phyloP scores from a whole-genome alignment of 1,140 invertebrate species.

The Oryctes rhinoceros region DNA sequence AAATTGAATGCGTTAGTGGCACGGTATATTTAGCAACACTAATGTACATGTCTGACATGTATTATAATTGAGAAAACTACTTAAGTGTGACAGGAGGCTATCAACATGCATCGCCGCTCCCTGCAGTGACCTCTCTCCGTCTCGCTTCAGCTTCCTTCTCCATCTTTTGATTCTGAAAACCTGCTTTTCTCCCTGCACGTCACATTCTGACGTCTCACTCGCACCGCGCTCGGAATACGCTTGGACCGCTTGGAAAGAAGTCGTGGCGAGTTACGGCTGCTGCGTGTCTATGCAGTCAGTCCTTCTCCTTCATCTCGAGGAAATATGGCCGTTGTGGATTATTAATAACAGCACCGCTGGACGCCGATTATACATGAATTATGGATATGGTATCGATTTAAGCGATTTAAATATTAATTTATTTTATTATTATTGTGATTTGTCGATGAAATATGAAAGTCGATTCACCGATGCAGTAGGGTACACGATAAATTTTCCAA shows the following conservation, averaged over 20 bases:
- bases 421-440: slow-evolving; percentile 40
- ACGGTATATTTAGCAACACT: slow-evolving; percentile 58
- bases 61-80: slow-evolving; percentile 60
- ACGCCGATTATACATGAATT: slow-evolving; percentile 48
- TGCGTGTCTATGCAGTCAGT: slow-evolving; percentile 24
- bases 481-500: slow-evolving; percentile 6
- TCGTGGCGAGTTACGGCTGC: slow-evolving; percentile 17
- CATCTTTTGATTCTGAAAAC: not conserved
- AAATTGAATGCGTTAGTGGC: slow-evolving; percentile 55
- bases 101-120: slow-evolving; percentile 56
- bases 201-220: slow-evolving; percentile 22
- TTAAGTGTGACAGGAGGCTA: slow-evolving; percentile 58
- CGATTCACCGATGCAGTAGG: not conserved
- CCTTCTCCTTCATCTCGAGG: slow-evolving; percentile 1
- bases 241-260: not conserved
- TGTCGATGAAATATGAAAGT: slow-evolving; percentile 26
- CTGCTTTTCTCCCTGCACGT: slow-evolving; percentile 9
- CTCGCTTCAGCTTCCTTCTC: not conserved
- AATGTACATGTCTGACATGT: slow-evolving; percentile 59
- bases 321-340: slow-evolving; percentile 48
- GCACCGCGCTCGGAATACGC: not conserved
- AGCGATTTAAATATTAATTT: slow-evolving; percentile 42
- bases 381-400: slow-evolving; percentile 37
- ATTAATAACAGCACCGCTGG: slow-evolving; percentile 51
- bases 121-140: slow-evolving; percentile 46